Evolutionary conservation across 2,888 invertebrate genomes (phyloP), one percentile per base, ranked within the genome.

Genomic region (Mylabris sibirica): DNA sequence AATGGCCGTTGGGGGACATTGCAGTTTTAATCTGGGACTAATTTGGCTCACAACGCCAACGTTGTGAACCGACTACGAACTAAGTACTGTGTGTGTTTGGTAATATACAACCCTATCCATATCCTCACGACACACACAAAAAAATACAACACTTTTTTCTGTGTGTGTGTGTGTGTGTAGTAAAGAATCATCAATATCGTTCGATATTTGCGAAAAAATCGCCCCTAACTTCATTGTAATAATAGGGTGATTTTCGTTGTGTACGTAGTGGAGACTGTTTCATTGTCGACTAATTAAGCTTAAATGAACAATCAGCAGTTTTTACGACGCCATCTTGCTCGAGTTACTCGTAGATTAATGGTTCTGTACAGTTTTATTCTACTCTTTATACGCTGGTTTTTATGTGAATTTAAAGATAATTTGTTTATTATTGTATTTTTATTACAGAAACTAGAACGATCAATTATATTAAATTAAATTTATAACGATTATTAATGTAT

Each of bases 11-110:
- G 78, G 82, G 84, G 83, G 83, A 83, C 82, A 80, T 80, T 78
- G 79, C 81, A 83, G 81, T 84, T 84, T 84, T 84, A 84, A 84
- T 84, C 84, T 84, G 83, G 83, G 82, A 82, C 83, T 83, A 84
- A 84, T 84, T 84, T 82, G 79, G 81, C 79, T 76, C 77, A 75
- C 80, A 81, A 78, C 80, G 81, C 81, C 81, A 30, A 30, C 30
- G 79, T 79, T 80, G 79, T 76, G 81, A 79, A 78, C 78, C 71
- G 79, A 75, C 75, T 78, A 78, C 65, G 72, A 67, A 74, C 72
- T 72, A 72, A 72, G 72, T 72, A 70, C 74, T 68, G 26, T 69
- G 26, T 69, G 72, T 72, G 72, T 69, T 69, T 67, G 71, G 68
- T 67, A 65, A 70, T 68, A 65, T 65, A 53, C 38, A 35, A 60